Evolutionary conservation across 2,888 invertebrate genomes (phyloP).

Genomic region (Drosophila fulvimacula): DNA sequence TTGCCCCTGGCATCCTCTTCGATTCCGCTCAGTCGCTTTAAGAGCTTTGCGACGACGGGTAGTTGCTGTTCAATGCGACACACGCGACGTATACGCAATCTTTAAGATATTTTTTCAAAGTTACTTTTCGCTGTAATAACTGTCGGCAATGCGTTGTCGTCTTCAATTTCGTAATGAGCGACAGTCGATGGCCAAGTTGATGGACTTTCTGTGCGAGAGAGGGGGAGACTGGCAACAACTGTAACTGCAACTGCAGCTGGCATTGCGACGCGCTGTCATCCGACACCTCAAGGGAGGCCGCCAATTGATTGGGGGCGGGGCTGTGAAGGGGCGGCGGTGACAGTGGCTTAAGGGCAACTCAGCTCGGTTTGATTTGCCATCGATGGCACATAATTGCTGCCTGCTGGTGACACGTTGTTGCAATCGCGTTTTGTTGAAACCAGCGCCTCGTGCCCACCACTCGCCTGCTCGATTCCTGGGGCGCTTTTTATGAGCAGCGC

Average conservation of each 20-base stretch:
- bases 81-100: constrained; percentile 62
- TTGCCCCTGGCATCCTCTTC: not conserved
- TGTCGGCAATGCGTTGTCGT: constrained; percentile 34
- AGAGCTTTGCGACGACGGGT: constrained; percentile 22
- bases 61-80: constrained; percentile 32
- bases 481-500: constrained; percentile 52
- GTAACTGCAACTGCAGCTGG: constrained; percentile 16
- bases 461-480: constrained; percentile 56
- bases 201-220: constrained; percentile 28
- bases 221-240: constrained; percentile 8
- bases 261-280: constrained; percentile 13
- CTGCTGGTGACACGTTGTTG: constrained; percentile 34
- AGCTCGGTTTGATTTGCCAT: constrained; percentile 46
- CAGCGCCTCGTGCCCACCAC: constrained; percentile 15
- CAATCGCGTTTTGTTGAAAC: constrained; percentile 31
- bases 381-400: constrained; percentile 47
- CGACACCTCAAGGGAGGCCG: constrained; percentile 56
- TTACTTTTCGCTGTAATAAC: constrained; percentile 20
- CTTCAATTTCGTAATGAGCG: constrained; percentile 42
- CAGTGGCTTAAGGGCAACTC: constrained; percentile 34
- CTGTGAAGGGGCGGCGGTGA: not conserved
- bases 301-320: not conserved
- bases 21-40: constrained; percentile 16
- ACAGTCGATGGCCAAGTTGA: constrained; percentile 56
- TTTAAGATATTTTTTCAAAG: constrained; percentile 1